Conservation (phyloP, 1,140 invertebrate species). For the Trichonephila clavata region DNA sequence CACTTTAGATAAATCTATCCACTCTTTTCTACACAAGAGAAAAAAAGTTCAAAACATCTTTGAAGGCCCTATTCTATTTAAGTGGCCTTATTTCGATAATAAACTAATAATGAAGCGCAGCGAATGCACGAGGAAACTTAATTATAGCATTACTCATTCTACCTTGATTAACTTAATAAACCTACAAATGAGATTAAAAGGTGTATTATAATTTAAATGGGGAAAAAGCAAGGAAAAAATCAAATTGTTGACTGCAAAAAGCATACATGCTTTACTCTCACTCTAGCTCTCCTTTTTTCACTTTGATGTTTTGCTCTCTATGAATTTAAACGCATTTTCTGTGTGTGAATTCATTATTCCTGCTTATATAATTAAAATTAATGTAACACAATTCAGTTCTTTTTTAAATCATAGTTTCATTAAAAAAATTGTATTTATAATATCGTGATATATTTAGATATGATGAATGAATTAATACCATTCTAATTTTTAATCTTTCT, state of each 20-base stretch:
- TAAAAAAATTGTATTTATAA: no score
- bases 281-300: no score
- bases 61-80: neutral
- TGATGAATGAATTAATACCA: no score
- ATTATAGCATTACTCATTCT: neutral
- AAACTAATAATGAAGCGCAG: neutral
- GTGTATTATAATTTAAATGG: neutral
- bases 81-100: neutral
- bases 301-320: no score
- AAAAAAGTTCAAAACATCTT: neutral
- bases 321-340: no score
- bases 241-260: neutral
- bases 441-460: no score
- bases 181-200: neutral
- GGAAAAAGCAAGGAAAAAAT: neutral
- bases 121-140: neutral
- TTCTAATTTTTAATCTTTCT: no score
- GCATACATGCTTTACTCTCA: neutral
- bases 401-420: no score
- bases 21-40: neutral
- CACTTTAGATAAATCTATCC: neutral
- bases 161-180: slow-evolving; percentile 8
- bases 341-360: no score
- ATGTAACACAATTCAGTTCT: no score
- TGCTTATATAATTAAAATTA: no score